phyloP scores from a whole-genome alignment of 2,888 invertebrate species.

The Phanerotoma sp. region DNA sequence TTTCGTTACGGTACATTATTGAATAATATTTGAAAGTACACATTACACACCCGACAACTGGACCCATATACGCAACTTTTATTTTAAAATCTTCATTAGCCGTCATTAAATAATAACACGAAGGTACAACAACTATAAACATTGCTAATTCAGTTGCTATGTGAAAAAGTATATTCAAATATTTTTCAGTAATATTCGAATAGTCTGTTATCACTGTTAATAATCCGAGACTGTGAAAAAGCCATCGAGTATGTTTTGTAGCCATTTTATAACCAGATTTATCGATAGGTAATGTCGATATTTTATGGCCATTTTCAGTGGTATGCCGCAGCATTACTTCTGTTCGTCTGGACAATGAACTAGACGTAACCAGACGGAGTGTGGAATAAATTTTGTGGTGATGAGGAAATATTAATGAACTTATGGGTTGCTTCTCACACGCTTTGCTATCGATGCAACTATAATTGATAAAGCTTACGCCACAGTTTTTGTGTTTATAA shows the following conservation, averaged over 20 bases:
- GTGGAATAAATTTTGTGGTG: neutral
- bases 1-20: slow-evolving; percentile 7
- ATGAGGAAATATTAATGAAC: no score
- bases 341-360: neutral
- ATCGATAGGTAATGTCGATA: neutral
- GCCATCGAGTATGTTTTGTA: no score
- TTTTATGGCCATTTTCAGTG: neutral
- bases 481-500: no score
- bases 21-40: slow-evolving; percentile 15
- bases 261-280: no score
- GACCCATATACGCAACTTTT: slow-evolving; percentile 17
- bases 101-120: slow-evolving; percentile 7
- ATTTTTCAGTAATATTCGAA: slow-evolving; percentile 11
- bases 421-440: no score
- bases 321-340: neutral
- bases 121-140: slow-evolving; percentile 10
- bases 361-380: slow-evolving; percentile 4
- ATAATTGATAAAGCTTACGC: no score
- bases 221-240: neutral
- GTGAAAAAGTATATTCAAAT: slow-evolving; percentile 6
- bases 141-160: slow-evolving; percentile 7
- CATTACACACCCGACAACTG: slow-evolving; percentile 11
- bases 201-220: slow-evolving; percentile 22
- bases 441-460: no score
- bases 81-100: slow-evolving; percentile 18